Evolutionary conservation across 2,113 vertebrate genomes (phyloP).

Genomic region (Scopus umbretta): DNA sequence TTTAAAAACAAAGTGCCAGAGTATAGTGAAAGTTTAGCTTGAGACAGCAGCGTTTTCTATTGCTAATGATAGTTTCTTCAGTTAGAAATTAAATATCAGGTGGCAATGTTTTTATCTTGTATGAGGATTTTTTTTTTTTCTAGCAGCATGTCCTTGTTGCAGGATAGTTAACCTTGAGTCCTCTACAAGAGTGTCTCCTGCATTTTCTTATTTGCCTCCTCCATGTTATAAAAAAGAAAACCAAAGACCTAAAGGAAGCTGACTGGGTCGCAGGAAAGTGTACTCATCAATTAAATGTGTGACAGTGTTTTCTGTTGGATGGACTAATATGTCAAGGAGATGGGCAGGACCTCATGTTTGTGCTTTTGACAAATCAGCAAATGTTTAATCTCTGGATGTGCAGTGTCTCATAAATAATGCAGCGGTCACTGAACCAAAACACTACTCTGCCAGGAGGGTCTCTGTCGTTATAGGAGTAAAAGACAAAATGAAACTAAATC

Average conservation of each 20-base stretch:
- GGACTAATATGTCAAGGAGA: conserved; percentile 82
- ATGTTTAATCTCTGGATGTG: conserved; percentile 86
- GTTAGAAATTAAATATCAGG: background rate
- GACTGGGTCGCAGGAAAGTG: conserved; percentile 56
- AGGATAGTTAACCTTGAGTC: conserved; percentile 32
- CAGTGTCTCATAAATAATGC: conserved; percentile 85
- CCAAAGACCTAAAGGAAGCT: background rate
- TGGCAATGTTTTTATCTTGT: background rate
- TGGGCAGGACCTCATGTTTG: conserved; percentile 81
- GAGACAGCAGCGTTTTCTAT: background rate
- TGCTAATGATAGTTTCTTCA: background rate
- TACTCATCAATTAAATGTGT: conserved; percentile 80
- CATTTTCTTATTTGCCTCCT: background rate
- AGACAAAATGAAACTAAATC: conserved; percentile 31
- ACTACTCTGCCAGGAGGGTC: conserved; percentile 27
- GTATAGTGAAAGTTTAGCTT: background rate
- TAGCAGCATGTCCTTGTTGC: conserved; percentile 16
- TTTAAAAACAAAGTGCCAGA: background rate
- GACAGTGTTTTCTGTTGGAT: conserved; percentile 75
- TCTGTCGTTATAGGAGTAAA: background rate
- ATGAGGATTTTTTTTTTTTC: background rate
- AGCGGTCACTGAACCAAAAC: conserved; percentile 60
- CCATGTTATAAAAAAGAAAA: background rate
- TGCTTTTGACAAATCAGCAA: conserved; percentile 90
- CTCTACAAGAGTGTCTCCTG: background rate